These are phyloP conservation scores for Mesorhabditis spiculigera DNA, from an alignment of 2,888 invertebrate species.

Conservation along the genomic window DNA sequence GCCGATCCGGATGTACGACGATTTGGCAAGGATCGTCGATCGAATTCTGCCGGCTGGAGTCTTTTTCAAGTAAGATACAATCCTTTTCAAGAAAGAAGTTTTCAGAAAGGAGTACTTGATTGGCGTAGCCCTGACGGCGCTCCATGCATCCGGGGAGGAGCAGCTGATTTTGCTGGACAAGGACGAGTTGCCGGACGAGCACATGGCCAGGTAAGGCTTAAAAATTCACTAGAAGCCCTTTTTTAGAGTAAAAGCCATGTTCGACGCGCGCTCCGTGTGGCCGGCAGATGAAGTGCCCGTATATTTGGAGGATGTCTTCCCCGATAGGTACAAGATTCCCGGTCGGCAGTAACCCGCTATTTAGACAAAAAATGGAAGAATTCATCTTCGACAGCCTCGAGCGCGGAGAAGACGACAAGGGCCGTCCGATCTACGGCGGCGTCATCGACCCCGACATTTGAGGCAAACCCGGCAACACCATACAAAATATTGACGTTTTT, in stretches of 20 bases:
- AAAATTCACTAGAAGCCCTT: not conserved
- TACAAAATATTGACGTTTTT: too few species aligned
- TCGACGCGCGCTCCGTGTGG: not conserved
- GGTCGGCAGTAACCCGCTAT: not conserved
- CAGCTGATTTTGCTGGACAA: not conserved
- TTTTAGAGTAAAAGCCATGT: constrained; percentile 3
- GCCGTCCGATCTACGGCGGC: not conserved
- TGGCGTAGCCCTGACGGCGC: not conserved
- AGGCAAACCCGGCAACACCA: too few species aligned
- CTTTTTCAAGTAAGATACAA: not conserved
- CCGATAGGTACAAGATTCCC: not conserved
- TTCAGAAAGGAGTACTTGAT: not conserved
- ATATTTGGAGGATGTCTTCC: not conserved
- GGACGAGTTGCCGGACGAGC: not conserved
- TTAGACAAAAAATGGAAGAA: not conserved
- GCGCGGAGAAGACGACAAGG: not conserved
- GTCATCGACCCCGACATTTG: not conserved
- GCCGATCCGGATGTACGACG: not conserved
- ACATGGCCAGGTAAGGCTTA: not conserved
- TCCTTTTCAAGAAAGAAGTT: not conserved
- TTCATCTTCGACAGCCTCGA: not conserved
- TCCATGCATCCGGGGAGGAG: not conserved
- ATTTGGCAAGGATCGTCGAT: not conserved
- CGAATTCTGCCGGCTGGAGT: not conserved
- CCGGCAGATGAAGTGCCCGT: not conserved